phyloP scores from a whole-genome alignment of 2,113 vertebrate genomes.

The Machaerirhynchus nigripectus region DNA sequence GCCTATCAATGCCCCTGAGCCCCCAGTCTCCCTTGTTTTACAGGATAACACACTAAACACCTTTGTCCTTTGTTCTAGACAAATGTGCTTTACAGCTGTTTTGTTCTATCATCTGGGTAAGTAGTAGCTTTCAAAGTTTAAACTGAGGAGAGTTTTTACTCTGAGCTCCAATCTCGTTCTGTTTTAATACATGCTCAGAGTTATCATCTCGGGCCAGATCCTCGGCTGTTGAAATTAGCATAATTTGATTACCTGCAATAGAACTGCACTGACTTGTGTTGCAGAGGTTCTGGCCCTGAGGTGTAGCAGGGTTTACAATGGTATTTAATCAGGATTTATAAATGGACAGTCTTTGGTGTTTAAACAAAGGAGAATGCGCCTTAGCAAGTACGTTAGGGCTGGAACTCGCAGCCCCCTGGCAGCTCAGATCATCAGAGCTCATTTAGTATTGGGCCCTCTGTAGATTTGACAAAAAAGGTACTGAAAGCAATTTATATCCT shows the following conservation, averaged over 20 bases:
- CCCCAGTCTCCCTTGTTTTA: neutral
- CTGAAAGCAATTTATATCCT: constrained; percentile 70
- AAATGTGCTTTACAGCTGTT: constrained; percentile 23
- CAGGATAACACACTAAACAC: constrained; percentile 13
- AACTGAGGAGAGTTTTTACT: neutral
- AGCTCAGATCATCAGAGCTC: constrained; percentile 73
- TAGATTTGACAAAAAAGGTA: constrained; percentile 71
- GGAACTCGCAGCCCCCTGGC: constrained; percentile 24
- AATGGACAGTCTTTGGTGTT: constrained; percentile 52
- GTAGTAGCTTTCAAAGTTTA: constrained; percentile 42
- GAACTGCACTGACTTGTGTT: neutral
- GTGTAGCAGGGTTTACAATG: constrained; percentile 23
- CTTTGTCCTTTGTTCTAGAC: constrained; percentile 18
- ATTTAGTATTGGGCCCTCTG: constrained; percentile 68
- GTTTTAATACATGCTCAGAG: constrained; percentile 7
- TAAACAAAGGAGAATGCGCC: constrained; percentile 61
- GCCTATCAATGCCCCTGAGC: neutral
- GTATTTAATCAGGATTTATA: constrained; percentile 56
- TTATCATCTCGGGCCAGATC: constrained; percentile 16
- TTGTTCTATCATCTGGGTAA: neutral
- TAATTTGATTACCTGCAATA: neutral
- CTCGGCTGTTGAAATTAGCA: neutral
- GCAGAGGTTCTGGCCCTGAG: neutral
- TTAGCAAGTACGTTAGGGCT: neutral
- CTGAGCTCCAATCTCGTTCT: constrained; percentile 36